These are phyloP conservation scores for Halictus quadricinctus DNA, from an alignment of 2,888 invertebrate species.

Conservation along the genomic window DNA sequence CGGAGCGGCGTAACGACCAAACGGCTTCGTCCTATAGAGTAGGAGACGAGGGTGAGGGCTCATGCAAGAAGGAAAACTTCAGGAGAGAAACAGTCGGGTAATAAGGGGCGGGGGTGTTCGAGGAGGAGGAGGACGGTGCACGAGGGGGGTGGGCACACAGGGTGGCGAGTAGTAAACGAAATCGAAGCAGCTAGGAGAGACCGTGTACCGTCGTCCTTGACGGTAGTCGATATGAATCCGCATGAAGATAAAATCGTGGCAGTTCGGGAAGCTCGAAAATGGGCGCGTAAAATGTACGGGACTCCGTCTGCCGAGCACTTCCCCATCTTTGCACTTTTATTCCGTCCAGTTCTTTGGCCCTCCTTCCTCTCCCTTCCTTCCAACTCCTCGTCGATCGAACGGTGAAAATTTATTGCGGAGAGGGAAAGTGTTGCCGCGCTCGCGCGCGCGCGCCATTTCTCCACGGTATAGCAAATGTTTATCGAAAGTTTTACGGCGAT, in stretches of 20 bases:
- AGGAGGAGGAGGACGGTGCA: constrained; percentile 2
- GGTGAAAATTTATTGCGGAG: neutral
- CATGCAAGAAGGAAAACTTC: constrained; percentile 47
- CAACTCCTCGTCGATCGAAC: neutral
- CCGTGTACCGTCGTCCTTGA: constrained; percentile 53
- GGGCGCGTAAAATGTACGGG: constrained; percentile 28
- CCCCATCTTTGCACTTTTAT: neutral
- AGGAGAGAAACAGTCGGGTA: constrained; percentile 7
- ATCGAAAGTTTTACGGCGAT: neutral
- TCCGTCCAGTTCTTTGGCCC: neutral
- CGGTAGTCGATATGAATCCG: constrained; percentile 69
- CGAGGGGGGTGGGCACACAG: neutral
- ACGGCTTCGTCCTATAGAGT: constrained; percentile 76
- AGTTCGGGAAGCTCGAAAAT: constrained; percentile 55
- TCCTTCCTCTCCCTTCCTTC: neutral
- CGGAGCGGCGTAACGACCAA: constrained; percentile 79
- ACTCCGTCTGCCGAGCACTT: constrained; percentile 1
- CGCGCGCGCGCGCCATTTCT: neutral
- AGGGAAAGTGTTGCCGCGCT: neutral
- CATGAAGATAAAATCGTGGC: constrained; percentile 71
- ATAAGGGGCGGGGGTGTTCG: constrained; percentile 21
- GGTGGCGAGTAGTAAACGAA: constrained; percentile 60
- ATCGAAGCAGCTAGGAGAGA: constrained; percentile 63
- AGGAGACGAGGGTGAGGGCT: constrained; percentile 67
- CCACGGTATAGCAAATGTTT: neutral